These are phyloP conservation scores for Salvelinus namaycush DNA, from an alignment of 2,113 vertebrate genomes.

Conservation along the genomic window DNA sequence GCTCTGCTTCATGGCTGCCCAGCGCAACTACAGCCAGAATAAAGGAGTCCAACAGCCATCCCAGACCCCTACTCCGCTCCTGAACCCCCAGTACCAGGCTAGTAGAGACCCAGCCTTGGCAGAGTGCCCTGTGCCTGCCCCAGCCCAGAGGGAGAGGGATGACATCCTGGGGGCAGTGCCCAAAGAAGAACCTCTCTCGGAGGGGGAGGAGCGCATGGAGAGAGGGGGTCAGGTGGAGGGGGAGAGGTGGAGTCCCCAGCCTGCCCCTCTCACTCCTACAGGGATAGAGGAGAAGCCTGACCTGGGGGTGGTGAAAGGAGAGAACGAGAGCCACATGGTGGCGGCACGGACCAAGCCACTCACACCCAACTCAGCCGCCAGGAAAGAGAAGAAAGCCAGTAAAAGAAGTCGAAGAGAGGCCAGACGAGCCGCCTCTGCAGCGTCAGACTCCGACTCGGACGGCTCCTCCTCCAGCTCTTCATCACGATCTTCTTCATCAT, in stretches of 20 bases:
- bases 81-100: conserved; percentile 77
- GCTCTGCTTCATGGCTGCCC: conserved; percentile 91
- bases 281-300: conserved; percentile 78
- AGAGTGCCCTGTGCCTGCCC: conserved; percentile 70
- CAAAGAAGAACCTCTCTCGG: conserved; percentile 85
- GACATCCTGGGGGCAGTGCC: conserved; percentile 54
- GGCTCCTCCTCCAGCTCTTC: conserved; percentile 91
- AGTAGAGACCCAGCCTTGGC: conserved; percentile 64
- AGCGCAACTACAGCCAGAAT: conserved; percentile 90
- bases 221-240: conserved; percentile 64
- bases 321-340: conserved; percentile 83
- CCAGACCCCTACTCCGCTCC: conserved; percentile 70
- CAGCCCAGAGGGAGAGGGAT: conserved; percentile 74
- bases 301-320: conserved; percentile 45
- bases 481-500: conserved; percentile 91
- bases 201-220: conserved; percentile 76
- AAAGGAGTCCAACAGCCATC: conserved; percentile 62
- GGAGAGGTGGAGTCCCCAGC: conserved; percentile 79
- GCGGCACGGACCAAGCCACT: conserved; percentile 94
- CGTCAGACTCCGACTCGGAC: conserved; percentile 87
- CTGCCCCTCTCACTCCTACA: conserved; percentile 70
- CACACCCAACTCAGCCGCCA: conserved; percentile 87
- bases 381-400: conserved; percentile 82
- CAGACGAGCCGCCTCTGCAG: conserved; percentile 67
- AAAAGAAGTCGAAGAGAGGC: conserved; percentile 73